Evolutionary conservation across 2,888 invertebrate genomes (phyloP), one percentile per base, ranked within the genome.

Genomic region (Nowickia ferox): DNA sequence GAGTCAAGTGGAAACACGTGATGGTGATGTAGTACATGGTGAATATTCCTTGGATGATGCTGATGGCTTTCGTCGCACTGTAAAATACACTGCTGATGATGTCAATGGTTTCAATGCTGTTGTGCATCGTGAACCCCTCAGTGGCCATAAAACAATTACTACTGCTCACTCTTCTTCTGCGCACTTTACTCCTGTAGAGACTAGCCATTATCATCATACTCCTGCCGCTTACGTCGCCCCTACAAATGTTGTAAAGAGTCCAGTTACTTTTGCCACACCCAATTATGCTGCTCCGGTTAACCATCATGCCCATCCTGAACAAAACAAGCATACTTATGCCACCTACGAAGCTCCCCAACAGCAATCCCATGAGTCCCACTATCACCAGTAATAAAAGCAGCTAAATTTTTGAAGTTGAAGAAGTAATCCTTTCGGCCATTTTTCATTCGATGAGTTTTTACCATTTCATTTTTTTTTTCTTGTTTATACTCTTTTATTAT

Each of bases 31-130:
- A 44, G 93, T 93, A 9, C 91, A 91, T 77, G 93, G 93, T 59
- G 92, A 93, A 89, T 93, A 93, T 88, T 92, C 93, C 0, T 82
- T 93, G 79, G 88, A 90, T 46, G 93, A 93, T 88, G 90, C 93
- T 81, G 93, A 93, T 89, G 93, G 93, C 48, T 90, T 90, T 87
- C 90, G 91, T 78, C 90, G 92, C 65, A 92, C 90, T 19, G 92
- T 93, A 13, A 92, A 92, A 82, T 93, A 93, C 86, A 91, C 92
- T 4, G 92, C 92, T 22, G 92, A 93, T 87, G 90, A 91, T 19
- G 89, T 91, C 5, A 91, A 92, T 79, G 92, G 92, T 57, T 92
- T 92, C 87, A 92, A 92, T 87, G 92, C 92, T 57, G 91, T 92
- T 22, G 92, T 92, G 1, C 90, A 90, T 51, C 91, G 92, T 51